Evolutionary conservation across 2,797 vertebrate species (phyloP), one percentile per base, ranked within the genome.

Genomic region (Chelon labrosus): DNA sequence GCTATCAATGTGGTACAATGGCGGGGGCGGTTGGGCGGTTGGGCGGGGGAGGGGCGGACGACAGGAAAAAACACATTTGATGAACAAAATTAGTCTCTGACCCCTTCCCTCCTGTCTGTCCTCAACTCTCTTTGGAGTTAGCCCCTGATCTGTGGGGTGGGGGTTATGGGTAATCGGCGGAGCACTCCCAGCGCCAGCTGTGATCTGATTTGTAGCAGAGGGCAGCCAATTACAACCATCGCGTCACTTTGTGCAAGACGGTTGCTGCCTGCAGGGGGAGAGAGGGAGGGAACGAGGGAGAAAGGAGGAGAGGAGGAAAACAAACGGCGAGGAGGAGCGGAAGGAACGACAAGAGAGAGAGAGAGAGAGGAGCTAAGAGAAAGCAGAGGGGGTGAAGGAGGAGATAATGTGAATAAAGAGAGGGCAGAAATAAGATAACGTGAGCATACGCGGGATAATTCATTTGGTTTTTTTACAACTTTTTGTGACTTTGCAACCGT

Each of bases 161-260:
- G 82, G 80, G 63, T 85, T 87, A 76, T 80, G 89, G 84, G 80
- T 91, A 89, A 89, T 88, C 64, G 62, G 70, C 77, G 76, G 68
- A 86, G 81, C 81, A 71, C 85, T 88, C 77, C 70, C 73, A 84
- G 82, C 61, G 64, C 83, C 82, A 79, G 78, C 82, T 72, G 87
- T 83, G 77, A 89, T 89, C 80, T 86, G 87, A 91, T 92, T 88
- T 79, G 85, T 80, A 77, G 85, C 83, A 78, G 88, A 91, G 88
- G 90, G 77, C 85, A 88, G 85, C 86, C 91, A 94, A 93, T 94
- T 92, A 93, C 85, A 89, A 90, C 82, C 90, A 90, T 92, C 47
- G 84, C 77, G 56, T 93, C 92, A 91, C 87, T 91, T 91, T 90
- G 88, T 90, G 89, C 86, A 90, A 83, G 84, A 79, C 56, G 39